A percentile compares a stretch with the other conserved stretches of the same genome.
Conservation (phyloP, 2,888 invertebrate species). For the Glyphotaelius pellucidus region DNA sequence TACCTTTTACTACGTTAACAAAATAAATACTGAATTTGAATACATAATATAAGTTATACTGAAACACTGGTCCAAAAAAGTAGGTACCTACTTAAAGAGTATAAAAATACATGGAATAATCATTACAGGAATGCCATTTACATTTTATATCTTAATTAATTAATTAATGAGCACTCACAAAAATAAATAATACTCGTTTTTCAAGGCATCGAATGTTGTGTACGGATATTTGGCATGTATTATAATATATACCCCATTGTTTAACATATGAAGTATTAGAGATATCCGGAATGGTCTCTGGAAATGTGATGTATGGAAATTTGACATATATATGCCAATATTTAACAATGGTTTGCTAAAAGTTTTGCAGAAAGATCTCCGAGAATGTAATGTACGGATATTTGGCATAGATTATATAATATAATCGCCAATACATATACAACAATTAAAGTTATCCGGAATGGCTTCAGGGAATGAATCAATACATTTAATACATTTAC, state of each 20-base stretch:
- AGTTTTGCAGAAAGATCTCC: background rate
- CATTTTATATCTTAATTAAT: background rate
- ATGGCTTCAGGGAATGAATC: background rate
- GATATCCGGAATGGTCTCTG: background rate
- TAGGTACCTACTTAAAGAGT: background rate
- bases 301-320: background rate
- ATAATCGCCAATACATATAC: background rate
- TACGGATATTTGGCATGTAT: background rate
- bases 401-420: background rate
- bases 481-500: background rate
- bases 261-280: background rate
- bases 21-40: background rate
- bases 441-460: background rate
- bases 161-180: background rate
- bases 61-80: conserved; percentile 11
- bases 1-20: background rate
- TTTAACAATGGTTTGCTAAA: background rate
- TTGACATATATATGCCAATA: background rate
- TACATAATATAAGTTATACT: conserved; percentile 6
- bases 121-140: background rate
- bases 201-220: background rate
- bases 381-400: background rate
- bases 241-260: background rate
- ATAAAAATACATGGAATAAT: conserved; percentile 2
- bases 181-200: background rate